These are phyloP conservation scores for Heliconius hermathena DNA, from an alignment of 1,140 invertebrate genomes.

Conservation along the genomic window DNA sequence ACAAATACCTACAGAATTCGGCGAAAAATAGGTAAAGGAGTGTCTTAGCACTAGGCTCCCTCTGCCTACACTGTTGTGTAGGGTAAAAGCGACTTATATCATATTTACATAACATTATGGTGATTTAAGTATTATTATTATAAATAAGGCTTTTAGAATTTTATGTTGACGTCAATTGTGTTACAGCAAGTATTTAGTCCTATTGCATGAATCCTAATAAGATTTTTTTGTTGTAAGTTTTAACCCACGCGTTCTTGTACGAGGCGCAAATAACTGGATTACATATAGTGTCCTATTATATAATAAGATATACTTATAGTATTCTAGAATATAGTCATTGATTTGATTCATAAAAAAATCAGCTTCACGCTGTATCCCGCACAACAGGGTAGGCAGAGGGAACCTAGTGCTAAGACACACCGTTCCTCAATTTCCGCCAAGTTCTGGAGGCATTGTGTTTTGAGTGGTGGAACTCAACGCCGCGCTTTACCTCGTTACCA, in stretches of 20 bases:
- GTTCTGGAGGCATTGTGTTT: no score
- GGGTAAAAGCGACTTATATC: background rate
- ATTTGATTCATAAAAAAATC: background rate
- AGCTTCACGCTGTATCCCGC: no score
- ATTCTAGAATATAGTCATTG: constrained; percentile 3
- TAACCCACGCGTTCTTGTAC: constrained; percentile 1
- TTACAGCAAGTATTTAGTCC: background rate
- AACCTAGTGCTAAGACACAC: no score
- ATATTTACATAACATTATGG: constrained; percentile 10
- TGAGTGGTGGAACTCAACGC: no score
- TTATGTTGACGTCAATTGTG: constrained; percentile 1
- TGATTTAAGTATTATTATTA: background rate
- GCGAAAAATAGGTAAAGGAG: no score
- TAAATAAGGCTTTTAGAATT: background rate
- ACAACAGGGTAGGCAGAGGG: no score
- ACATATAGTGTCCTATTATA: background rate
- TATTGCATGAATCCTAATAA: constrained; percentile 9
- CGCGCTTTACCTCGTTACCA: no score
- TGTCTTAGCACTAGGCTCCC: no score
- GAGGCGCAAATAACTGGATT: constrained; percentile 3
- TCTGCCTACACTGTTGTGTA: no score
- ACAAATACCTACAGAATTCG: no score
- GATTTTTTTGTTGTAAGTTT: constrained; percentile 27
- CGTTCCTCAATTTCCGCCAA: no score
- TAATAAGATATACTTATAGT: background rate